Conservation (phyloP, 53 echinoderm and acorn worm genomes). For the Mesocentrotus franciscanus region DNA sequence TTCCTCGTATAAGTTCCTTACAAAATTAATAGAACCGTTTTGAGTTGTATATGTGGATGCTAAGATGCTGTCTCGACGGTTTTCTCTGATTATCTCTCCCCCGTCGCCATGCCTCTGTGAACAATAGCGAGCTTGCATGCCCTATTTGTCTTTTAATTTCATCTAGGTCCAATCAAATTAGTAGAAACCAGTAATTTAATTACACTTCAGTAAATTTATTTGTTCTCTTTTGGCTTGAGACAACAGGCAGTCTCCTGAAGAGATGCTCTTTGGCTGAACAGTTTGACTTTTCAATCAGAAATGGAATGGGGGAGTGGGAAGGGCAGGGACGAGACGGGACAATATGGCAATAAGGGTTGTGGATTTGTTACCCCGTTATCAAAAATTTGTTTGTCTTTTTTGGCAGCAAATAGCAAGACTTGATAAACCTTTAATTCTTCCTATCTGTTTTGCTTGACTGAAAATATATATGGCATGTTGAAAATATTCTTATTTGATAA, state of each 20-base stretch:
- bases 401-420: too few species aligned
- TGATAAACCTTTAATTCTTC: too few species aligned
- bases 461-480: too few species aligned
- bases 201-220: slow-evolving; percentile 25
- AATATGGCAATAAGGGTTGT: too few species aligned
- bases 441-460: too few species aligned
- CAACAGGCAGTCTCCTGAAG: neutral
- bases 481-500: too few species aligned
- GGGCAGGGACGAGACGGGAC: too few species aligned
- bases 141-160: slow-evolving; percentile 42
- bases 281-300: neutral
- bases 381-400: too few species aligned
- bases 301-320: neutral
- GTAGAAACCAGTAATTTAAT: slow-evolving; percentile 30
- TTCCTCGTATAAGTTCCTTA: neutral
- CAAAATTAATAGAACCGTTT: neutral
- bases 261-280: neutral
- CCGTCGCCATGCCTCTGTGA: neutral
- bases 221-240: slow-evolving; percentile 17
- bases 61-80: neutral
- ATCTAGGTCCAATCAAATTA: slow-evolving; percentile 52
- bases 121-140: neutral
- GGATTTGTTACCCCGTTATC: too few species aligned
- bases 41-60: neutral
- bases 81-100: neutral